phyloP scores from a whole-genome alignment of 1,140 invertebrate genomes.

The Drosophila athabasca region DNA sequence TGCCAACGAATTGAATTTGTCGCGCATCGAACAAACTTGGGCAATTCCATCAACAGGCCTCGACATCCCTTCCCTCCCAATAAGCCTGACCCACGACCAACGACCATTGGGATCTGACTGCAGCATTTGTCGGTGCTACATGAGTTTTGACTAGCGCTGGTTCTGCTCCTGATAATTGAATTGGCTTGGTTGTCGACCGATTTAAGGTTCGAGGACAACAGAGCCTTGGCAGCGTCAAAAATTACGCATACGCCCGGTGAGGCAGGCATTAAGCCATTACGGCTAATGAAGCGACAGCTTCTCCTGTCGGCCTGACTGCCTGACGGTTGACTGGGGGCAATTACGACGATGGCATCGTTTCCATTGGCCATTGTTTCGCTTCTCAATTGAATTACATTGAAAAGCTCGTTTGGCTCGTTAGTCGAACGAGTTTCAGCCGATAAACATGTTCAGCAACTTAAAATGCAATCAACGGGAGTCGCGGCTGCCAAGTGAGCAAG shows the following conservation, averaged over 20 bases:
- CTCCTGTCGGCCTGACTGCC: slow-evolving; percentile 17
- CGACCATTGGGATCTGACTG: slow-evolving; percentile 6
- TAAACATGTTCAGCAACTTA: slow-evolving; percentile 69
- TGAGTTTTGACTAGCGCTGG: slow-evolving; percentile 32
- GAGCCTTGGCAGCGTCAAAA: slow-evolving; percentile 29
- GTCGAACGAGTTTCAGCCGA: slow-evolving; percentile 18
- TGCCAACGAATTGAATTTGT: slow-evolving; percentile 51
- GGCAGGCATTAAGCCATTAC: slow-evolving; percentile 48
- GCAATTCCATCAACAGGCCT: slow-evolving; percentile 64
- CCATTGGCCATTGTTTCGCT: slow-evolving; percentile 51
- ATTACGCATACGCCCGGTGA: slow-evolving; percentile 50
- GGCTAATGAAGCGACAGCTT: slow-evolving; percentile 51
- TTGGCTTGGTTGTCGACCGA: slow-evolving; percentile 32
- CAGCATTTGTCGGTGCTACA: not conserved
- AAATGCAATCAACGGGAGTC: slow-evolving; percentile 70
- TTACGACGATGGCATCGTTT: slow-evolving; percentile 37
- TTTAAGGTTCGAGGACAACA: not conserved
- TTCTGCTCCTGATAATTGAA: slow-evolving; percentile 49
- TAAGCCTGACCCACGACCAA: slow-evolving; percentile 32
- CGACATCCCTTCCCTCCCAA: slow-evolving; percentile 12
- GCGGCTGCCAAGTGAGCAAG: slow-evolving; percentile 9
- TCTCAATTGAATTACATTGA: slow-evolving; percentile 70
- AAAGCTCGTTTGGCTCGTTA: slow-evolving; percentile 72
- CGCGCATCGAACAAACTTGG: slow-evolving; percentile 60
- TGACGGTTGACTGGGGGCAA: slow-evolving; percentile 41